These are phyloP conservation scores for Limnephilus auricula DNA, from an alignment of 2,888 invertebrate genomes.

Conservation along the genomic window DNA sequence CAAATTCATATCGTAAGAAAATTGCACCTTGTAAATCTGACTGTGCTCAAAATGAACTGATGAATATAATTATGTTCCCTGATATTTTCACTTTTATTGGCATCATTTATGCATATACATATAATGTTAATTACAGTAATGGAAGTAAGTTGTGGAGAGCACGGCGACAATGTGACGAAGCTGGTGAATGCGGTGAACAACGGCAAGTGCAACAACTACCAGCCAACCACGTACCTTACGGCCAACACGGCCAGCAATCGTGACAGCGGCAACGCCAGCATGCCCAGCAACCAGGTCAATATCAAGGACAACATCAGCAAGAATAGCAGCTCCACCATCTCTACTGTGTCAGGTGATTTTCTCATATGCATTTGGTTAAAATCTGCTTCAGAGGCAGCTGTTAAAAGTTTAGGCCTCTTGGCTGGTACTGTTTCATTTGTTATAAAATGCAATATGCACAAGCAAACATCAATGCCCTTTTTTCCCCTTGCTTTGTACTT, in stretches of 20 bases:
- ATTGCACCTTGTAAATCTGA: background rate
- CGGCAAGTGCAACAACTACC: constrained; percentile 83
- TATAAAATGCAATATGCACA: too few relatives aligned
- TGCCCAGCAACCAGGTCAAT: constrained; percentile 67
- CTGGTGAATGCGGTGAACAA: constrained; percentile 90
- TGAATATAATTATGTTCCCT: background rate
- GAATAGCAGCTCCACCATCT: constrained; percentile 65
- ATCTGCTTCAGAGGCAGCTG: background rate
- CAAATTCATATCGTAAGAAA: background rate
- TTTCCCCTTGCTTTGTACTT: too few relatives aligned
- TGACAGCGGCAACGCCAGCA: constrained; percentile 72
- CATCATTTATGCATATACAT: background rate
- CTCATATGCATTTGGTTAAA: background rate
- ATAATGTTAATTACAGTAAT: constrained; percentile 82
- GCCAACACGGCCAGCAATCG: constrained; percentile 67
- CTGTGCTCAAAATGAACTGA: background rate
- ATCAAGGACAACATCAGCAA: constrained; percentile 72
- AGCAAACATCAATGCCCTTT: too few relatives aligned
- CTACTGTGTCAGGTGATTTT: constrained; percentile 68
- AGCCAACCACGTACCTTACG: constrained; percentile 65
- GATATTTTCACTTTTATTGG: background rate
- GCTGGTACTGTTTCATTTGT: background rate
- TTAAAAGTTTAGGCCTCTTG: background rate
- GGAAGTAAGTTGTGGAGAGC: constrained; percentile 97
- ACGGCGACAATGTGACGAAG: constrained; percentile 92